A percentile compares a stretch with the other conserved stretches of the same genome.
Conservation (phyloP, 2,113 vertebrate species). For the Piprites chloris region DNA sequence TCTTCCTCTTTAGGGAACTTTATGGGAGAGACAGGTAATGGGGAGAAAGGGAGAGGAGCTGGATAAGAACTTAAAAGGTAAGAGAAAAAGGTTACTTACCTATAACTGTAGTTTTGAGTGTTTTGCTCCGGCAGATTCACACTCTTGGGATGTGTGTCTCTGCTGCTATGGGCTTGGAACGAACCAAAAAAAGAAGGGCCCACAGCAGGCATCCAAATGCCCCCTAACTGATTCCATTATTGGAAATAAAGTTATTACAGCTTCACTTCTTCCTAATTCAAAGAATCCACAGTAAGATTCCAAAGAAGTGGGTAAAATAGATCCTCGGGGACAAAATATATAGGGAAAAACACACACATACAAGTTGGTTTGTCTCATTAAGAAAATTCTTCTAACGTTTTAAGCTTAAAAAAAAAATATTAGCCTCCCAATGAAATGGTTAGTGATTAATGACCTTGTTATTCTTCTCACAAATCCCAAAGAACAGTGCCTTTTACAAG, state of each 20-base stretch:
- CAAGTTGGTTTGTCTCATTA: background rate
- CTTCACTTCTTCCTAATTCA: conserved; percentile 16
- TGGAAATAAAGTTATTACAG: conserved; percentile 17
- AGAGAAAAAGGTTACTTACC: conserved; percentile 64
- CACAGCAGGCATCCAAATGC: conserved; percentile 43
- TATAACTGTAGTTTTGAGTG: conserved; percentile 49
- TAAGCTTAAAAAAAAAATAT: background rate
- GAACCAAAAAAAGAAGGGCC: conserved; percentile 28
- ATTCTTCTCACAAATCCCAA: background rate
- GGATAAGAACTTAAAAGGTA: background rate
- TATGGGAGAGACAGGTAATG: background rate
- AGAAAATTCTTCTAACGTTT: background rate
- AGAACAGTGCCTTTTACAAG: background rate
- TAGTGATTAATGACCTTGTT: background rate
- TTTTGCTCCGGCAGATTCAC: conserved; percentile 64
- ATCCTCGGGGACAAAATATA: background rate
- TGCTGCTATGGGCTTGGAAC: conserved; percentile 52
- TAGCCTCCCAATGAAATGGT: background rate
- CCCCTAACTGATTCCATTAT: conserved; percentile 43
- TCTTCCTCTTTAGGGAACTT: background rate
- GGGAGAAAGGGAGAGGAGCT: background rate
- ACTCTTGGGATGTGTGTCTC: conserved; percentile 58
- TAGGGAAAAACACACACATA: background rate
- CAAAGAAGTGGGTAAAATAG: background rate
- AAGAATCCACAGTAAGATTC: conserved; percentile 27